Evolutionary conservation across 2,888 invertebrate genomes (phyloP), one percentile per base, ranked within the genome.

Genomic region (Apomyelois bistriatella): DNA sequence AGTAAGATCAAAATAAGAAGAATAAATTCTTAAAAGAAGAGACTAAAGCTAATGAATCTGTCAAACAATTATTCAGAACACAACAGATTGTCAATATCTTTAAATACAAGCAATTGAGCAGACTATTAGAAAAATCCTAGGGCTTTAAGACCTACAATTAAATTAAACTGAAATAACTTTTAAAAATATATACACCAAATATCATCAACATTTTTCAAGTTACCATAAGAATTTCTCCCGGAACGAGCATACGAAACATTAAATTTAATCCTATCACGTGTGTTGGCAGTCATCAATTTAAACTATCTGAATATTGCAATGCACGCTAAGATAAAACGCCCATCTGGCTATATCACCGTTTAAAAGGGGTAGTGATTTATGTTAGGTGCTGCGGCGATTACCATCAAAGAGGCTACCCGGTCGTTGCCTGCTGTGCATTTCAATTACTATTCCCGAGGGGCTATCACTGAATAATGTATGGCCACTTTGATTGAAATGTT

Each of bases 401-500:
- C 68, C 76, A 76, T 76, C 70, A 69, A 68, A 72, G 72, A 74
- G 73, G 65, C 70, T 59, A 57, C 66, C 65, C 64, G 64, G 64
- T 60, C 66, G 67, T 68, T 64, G 66, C 62, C 67, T 36, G 40
- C 49, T 35, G 69, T 69, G 74, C 75, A 72, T 77, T 75, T 77
- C 76, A 77, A 76, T 77, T 76, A 76, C 73, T 58, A 57, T 56
- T 59, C 59, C 59, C 54, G 62, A 65, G 65, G 54, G 56, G 47
- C 47, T 50, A 37, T 56, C 63, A 58, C 60, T 76, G 75, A 77
- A 52, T 52, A 47, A 52, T 52, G 52, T 47, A 52, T 52, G 47
- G 58, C 55, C 61, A 64, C 69, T 70, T 72, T 76, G 77, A 78
- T 76, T 76, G 72, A 76, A 73, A 68, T 64, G 70, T 66, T 69